Evolutionary conservation across 2,888 invertebrate genomes (phyloP), one percentile per base, ranked within the genome.

Genomic region (Polydrusus cervinus): DNA sequence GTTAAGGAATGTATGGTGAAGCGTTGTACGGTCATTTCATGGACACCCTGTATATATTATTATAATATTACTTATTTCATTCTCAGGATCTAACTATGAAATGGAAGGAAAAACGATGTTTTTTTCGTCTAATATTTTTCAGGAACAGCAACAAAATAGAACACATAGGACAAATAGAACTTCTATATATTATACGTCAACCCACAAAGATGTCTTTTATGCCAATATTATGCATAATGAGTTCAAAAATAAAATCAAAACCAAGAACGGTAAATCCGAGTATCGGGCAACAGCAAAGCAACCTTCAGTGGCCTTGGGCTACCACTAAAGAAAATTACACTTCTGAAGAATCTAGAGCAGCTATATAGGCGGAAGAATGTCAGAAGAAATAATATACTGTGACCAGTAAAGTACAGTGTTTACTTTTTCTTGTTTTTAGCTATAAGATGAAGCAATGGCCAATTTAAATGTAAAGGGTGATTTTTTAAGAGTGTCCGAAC

Each of bases 281-380:
- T 60, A 71, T 55, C 62, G 40, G 66, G 64, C 64, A 74, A 74
- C 62, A 73, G 67, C 62, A 40, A 67, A 57, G 61, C 53, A 69
- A 57, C 74, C 74, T 74, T 74, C 74, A 38, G 25, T 68, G 74
- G 74, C 68, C 69, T 74, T 74, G 55, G 74, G 73, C 73, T 14
- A 60, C 20, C 34, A 53, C 45, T 47, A 55, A 40, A 60, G 57
- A 60, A 72, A 72, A 65, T 53, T 73, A 65, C 61, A 62, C 64
- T 51, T 55, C 30, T 40, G 55, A 38, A 51, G 69, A 72, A 72
- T 72, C 64, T 71, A 40, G 71, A 72, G 45, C 71, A 71, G 25
- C 34, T 34, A 34, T 25, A 53, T 66, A 72, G 57, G 65, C 65
- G 65, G 57, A 72, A 55, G 57, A 72, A 55, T 66, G 65, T 47